A percentile compares a stretch with the other conserved stretches of the same genome.
These are phyloP conservation scores for Gila robusta DNA, from an alignment of 2,797 vertebrate species.

Conservation along the genomic window DNA sequence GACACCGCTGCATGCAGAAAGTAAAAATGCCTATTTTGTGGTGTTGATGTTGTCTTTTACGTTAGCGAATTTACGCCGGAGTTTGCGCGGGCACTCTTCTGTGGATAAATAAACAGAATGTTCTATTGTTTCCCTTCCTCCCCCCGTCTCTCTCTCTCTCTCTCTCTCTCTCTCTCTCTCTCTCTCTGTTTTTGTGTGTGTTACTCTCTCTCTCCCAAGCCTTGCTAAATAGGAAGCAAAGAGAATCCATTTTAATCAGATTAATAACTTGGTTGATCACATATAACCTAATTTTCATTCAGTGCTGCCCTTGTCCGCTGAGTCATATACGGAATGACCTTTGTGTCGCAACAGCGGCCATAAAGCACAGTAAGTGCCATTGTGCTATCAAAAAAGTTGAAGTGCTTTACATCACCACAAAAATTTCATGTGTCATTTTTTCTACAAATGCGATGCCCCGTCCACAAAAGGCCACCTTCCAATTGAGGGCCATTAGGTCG, in stretches of 20 bases:
- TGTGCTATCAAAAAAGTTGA: constrained; percentile 94
- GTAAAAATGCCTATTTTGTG: constrained; percentile 53
- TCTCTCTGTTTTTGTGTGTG: constrained; percentile 33
- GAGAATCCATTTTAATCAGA: constrained; percentile 99
- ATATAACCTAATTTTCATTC: constrained; percentile 99
- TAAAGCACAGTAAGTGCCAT: constrained; percentile 97
- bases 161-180: constrained; percentile 60
- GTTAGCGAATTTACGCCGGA: constrained; percentile 58
- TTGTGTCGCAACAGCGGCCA: constrained; percentile 93
- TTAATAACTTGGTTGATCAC: constrained; percentile 99
- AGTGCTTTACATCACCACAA: constrained; percentile 98
- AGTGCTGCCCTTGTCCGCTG: constrained; percentile 93
- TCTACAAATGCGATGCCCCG: constrained; percentile 91
- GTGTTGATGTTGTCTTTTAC: constrained; percentile 17
- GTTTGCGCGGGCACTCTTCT: constrained; percentile 68
- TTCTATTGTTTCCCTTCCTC: constrained; percentile 67
- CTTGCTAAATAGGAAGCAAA: constrained; percentile 88
- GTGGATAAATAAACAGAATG: constrained; percentile 74
- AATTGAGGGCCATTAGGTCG: constrained; percentile 93
- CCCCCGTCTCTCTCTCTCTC: constrained; percentile 56
- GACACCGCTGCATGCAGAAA: constrained; percentile 70
- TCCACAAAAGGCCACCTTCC: constrained; percentile 95
- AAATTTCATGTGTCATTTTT: constrained; percentile 90
- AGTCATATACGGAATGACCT: constrained; percentile 97
- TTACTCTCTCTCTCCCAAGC: constrained; percentile 69